phyloP scores from a whole-genome alignment of 2,797 vertebrate species.

The Pygocentrus nattereri region DNA sequence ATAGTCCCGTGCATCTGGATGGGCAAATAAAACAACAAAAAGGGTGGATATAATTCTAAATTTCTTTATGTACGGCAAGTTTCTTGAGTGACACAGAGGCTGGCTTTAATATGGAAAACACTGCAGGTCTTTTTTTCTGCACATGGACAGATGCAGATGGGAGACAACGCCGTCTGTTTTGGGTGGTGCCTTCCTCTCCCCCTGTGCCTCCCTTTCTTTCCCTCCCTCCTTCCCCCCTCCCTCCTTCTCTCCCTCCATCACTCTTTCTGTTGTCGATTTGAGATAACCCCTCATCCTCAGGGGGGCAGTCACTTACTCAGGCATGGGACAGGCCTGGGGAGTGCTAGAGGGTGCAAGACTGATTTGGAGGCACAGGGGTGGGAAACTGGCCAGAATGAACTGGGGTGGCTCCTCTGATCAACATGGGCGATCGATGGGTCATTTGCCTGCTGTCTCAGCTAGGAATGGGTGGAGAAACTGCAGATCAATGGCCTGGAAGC shows the following conservation, averaged over 20 bases:
- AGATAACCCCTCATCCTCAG: conserved; percentile 67
- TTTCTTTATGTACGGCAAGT: background rate
- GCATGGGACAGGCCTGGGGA: conserved; percentile 54
- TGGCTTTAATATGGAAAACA: background rate
- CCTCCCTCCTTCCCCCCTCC: conserved; percentile 6
- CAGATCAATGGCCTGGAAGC: conserved; percentile 71
- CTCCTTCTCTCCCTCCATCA: conserved; percentile 18
- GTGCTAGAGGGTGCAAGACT: conserved; percentile 17
- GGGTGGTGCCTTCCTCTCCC: conserved; percentile 34
- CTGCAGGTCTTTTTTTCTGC: conserved; percentile 4
- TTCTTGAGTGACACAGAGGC: background rate
- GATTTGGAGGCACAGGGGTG: conserved; percentile 41
- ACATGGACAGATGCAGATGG: conserved; percentile 23
- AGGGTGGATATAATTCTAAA: background rate
- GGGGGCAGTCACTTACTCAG: conserved; percentile 49
- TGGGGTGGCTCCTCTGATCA: conserved; percentile 60
- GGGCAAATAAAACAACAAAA: background rate
- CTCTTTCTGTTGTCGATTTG: conserved; percentile 39
- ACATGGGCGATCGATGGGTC: conserved; percentile 71
- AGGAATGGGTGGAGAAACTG: conserved; percentile 31
- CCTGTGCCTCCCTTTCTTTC: background rate
- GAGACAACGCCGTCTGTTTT: conserved; percentile 26
- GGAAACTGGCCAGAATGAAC: conserved; percentile 47
- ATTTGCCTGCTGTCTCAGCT: conserved; percentile 65
- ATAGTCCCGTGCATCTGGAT: background rate